Conservation (phyloP, 2,888 invertebrate genomes). For the Incurvaria masculella region DNA sequence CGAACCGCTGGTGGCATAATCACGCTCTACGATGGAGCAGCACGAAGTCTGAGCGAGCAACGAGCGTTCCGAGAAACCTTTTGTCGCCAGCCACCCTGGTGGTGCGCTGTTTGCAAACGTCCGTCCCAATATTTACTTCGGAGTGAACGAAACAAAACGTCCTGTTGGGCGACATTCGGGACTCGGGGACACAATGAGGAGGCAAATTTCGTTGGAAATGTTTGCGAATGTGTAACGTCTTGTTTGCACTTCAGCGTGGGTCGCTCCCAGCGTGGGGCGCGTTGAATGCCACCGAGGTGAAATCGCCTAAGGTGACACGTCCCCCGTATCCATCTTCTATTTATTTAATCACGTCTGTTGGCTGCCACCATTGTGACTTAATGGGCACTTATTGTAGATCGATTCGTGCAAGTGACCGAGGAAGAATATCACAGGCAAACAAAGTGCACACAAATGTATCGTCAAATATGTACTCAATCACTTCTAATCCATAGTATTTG, state of each 20-base stretch:
- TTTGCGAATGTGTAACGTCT: slow-evolving; percentile 2
- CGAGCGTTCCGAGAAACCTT: slow-evolving; percentile 32
- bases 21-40: slow-evolving; percentile 50
- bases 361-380: background rate
- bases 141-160: slow-evolving; percentile 52
- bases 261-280: background rate
- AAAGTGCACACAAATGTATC: too few relatives aligned
- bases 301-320: background rate
- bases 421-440: too few relatives aligned
- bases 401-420: too few relatives aligned
- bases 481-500: too few relatives aligned
- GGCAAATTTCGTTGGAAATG: background rate
- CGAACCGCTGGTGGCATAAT: slow-evolving; percentile 47
- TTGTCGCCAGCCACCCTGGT: slow-evolving; percentile 51
- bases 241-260: slow-evolving; percentile 1
- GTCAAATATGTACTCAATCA: too few relatives aligned
- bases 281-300: too few relatives aligned
- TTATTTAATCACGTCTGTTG: background rate
- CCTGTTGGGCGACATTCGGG: slow-evolving; percentile 35
- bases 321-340: background rate
- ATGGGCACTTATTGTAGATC: too few relatives aligned
- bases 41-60: slow-evolving; percentile 28
- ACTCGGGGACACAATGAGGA: background rate
- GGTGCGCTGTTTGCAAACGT: slow-evolving; percentile 47
- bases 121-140: slow-evolving; percentile 48